Conservation (phyloP, 30 jellyfish, hydroid and myxozoan genomes). For the Hydra vulgaris region DNA sequence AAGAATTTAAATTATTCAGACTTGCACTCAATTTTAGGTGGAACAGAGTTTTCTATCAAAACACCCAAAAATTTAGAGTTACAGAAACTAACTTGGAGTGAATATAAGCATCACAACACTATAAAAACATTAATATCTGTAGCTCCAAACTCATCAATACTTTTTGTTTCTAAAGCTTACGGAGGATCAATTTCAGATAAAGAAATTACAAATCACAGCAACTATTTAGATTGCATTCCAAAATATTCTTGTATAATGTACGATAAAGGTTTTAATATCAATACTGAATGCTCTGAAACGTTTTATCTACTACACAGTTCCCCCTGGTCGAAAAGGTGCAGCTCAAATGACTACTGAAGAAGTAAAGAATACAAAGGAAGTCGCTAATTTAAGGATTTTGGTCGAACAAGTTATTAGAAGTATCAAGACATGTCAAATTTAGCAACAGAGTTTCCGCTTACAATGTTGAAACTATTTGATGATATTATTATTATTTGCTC, state of each 20-base stretch:
- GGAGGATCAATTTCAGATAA: slow-evolving; percentile 29
- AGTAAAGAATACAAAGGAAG: slow-evolving; percentile 3
- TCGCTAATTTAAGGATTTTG: slow-evolving; percentile 24
- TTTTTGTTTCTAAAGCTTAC: slow-evolving; percentile 23
- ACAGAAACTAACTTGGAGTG: background rate
- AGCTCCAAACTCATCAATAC: slow-evolving; percentile 23
- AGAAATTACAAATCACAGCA: slow-evolving; percentile 14
- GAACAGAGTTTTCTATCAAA: slow-evolving; percentile 24
- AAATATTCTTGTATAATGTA: slow-evolving; percentile 12
- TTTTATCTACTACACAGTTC: slow-evolving; percentile 9
- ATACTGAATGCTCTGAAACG: slow-evolving; percentile 28
- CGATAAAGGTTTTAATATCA: slow-evolving; percentile 24
- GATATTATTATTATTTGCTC: too few relatives aligned
- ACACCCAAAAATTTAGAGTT: slow-evolving; percentile 25
- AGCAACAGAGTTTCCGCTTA: background rate
- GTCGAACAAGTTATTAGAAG: slow-evolving; percentile 46
- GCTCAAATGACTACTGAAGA: slow-evolving; percentile 13
- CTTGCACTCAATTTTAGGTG: slow-evolving; percentile 18
- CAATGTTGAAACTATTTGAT: too few relatives aligned
- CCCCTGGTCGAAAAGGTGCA: slow-evolving; percentile 28
- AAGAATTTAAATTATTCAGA: background rate
- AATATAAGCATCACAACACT: background rate
- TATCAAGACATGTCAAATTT: slow-evolving; percentile 20
- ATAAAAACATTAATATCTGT: slow-evolving; percentile 11
- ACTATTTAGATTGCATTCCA: slow-evolving; percentile 18